phyloP scores from a whole-genome alignment of 2,888 invertebrate genomes.

The Noctua comes region DNA sequence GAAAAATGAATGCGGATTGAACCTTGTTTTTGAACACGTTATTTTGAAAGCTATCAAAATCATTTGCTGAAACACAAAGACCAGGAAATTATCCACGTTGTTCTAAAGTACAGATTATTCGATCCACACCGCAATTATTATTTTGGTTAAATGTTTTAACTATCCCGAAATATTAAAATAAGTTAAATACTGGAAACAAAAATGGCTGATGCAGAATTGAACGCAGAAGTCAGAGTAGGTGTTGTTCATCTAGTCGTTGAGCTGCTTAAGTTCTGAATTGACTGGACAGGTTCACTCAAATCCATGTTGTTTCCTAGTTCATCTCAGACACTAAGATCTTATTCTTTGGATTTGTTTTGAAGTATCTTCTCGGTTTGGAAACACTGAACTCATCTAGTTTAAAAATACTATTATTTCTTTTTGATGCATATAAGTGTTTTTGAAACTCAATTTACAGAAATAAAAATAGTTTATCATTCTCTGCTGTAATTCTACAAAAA shows the following conservation, averaged over 20 bases:
- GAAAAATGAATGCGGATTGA: slow-evolving; percentile 19
- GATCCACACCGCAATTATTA: neutral
- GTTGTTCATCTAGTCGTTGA: neutral
- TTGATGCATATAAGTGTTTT: neutral
- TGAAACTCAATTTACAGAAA: neutral
- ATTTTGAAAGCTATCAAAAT: neutral
- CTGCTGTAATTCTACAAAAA: neutral
- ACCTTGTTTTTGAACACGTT: neutral
- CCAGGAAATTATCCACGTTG: neutral
- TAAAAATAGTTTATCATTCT: neutral
- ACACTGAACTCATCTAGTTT: neutral
- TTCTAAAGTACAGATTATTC: neutral
- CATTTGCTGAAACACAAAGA: neutral
- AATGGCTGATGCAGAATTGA: neutral
- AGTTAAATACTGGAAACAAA: neutral
- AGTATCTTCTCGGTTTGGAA: neutral
- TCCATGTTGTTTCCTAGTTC: neutral
- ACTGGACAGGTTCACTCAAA: neutral
- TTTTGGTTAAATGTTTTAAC: neutral
- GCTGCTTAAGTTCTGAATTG: neutral
- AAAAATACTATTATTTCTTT: neutral
- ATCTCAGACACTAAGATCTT: neutral
- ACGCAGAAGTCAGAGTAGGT: neutral
- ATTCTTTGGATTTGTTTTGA: neutral
- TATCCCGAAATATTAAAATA: neutral